Percentiles rank a stretch among this genome's conserved stretches.
Conservation (phyloP, 1,140 invertebrate genomes). For the Phortica variegata region DNA sequence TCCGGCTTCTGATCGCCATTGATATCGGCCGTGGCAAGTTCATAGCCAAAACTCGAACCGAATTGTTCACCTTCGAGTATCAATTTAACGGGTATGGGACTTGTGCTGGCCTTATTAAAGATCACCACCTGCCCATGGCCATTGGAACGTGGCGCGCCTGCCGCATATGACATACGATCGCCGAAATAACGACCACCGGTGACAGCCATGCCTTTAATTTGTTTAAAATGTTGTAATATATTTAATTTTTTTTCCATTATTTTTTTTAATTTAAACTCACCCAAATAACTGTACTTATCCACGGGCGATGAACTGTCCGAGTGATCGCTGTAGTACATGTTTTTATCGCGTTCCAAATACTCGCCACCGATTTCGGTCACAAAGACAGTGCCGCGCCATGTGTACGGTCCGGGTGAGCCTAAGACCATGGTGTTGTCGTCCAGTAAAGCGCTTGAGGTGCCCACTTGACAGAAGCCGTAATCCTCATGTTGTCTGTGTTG, state of each 20-base stretch:
- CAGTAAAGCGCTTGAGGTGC: slow-evolving; percentile 79
- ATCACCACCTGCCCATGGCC: slow-evolving; percentile 85
- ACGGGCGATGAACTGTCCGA: slow-evolving; percentile 69
- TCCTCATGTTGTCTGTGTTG: slow-evolving; percentile 67
- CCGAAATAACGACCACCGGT: slow-evolving; percentile 77
- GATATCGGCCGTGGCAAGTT: slow-evolving; percentile 78
- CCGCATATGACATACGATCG: slow-evolving; percentile 69
- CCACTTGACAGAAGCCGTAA: slow-evolving; percentile 90
- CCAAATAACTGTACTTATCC: slow-evolving; percentile 88
- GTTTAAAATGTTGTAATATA: not conserved
- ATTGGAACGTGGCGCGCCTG: slow-evolving; percentile 82
- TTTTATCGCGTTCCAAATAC: slow-evolving; percentile 74
- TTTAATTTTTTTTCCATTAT: not conserved
- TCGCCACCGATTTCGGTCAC: slow-evolving; percentile 74
- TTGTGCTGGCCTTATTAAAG: slow-evolving; percentile 66
- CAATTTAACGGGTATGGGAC: slow-evolving; percentile 65
- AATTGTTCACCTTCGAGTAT: slow-evolving; percentile 81
- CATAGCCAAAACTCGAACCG: slow-evolving; percentile 87
- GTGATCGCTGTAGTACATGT: slow-evolving; percentile 74
- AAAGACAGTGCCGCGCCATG: slow-evolving; percentile 86
- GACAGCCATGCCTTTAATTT: slow-evolving; percentile 72
- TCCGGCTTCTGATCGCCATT: slow-evolving; percentile 88
- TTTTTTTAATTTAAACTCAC: slow-evolving; percentile 56
- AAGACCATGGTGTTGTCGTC: slow-evolving; percentile 79
- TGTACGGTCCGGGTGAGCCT: slow-evolving; percentile 83